Evolutionary conservation across 64 coral and sea anemone species (phyloP), one percentile per base, ranked within the genome.

Genomic region (Orbicella faveolata): DNA sequence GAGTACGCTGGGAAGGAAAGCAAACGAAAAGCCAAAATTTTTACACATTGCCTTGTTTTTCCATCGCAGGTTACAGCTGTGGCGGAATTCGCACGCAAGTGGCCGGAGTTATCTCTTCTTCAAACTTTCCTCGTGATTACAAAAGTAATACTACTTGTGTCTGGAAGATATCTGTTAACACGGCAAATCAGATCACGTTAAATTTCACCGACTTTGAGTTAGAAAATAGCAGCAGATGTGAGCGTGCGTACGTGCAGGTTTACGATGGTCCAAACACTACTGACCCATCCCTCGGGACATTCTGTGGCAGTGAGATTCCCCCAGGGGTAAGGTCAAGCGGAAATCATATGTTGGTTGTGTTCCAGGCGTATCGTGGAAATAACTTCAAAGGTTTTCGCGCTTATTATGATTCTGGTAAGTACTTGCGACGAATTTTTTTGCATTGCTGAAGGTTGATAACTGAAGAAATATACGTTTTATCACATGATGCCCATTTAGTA

Each of bases 371-470:
- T 48, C 78, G 44, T 34, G 26, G 41, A 74, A 88, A 83, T 88
- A n/a, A 44, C 13, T 73, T 52, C n/a, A 85, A 73, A 73, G 95
- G 95, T 17, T 96, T 96, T 75, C 89, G 95, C 1, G 95, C 95
- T 34, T 96, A 94, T 88, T 96, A 93, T 84, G 95, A 96, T 34
- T 87, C 95, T 16, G 95, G 95, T 96, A 72, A 82, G 64, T 85
- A 11, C 36, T n/a, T 52, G 15, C 16, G 1, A 78, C 18, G 19
- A 77, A 23, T 2, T 20, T 14, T 23, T 77, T 52, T n/a, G 25
- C 8, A 30, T 69, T 69, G 39, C 4, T 20, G 15, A 66, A 66
- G 63, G 63, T 20, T 66, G 63, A 66, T 19, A 9, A 69, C 66
- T 19, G 63, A 66, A 17, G 63, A 66, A 5, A 66, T 0, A 21